These are phyloP conservation scores for Peromyscus aztecus DNA, from an alignment of 2,797 vertebrate genomes.

Conservation along the genomic window DNA sequence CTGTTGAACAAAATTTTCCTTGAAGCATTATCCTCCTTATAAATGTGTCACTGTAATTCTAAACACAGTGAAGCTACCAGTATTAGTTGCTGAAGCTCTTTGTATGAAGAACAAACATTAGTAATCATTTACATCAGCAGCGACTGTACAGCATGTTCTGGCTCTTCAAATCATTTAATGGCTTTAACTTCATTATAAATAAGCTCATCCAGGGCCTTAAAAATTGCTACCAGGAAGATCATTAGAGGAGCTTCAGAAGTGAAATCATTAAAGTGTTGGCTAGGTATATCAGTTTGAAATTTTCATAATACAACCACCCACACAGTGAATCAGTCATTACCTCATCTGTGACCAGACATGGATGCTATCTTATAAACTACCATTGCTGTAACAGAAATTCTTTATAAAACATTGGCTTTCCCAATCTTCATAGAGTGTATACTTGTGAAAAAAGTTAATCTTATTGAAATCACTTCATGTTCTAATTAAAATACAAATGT, in stretches of 20 bases:
- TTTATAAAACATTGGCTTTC: neutral
- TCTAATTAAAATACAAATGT: neutral
- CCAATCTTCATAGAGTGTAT: neutral
- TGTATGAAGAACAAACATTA: slow-evolving; percentile 81
- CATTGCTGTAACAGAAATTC: neutral
- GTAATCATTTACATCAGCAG: slow-evolving; percentile 80
- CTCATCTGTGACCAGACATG: neutral
- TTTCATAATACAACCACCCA: neutral
- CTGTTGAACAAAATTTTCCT: slow-evolving; percentile 8
- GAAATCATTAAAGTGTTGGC: neutral
- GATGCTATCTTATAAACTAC: neutral
- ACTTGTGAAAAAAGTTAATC: neutral
- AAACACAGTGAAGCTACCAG: slow-evolving; percentile 76
- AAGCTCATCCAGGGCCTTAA: slow-evolving; percentile 2
- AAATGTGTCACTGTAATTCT: slow-evolving; percentile 36
- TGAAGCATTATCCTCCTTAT: slow-evolving; percentile 17
- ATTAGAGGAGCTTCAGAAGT: neutral
- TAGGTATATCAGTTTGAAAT: neutral
- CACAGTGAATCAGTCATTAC: neutral
- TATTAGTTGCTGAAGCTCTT: slow-evolving; percentile 70
- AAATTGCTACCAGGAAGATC: slow-evolving; percentile 62
- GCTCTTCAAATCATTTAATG: slow-evolving; percentile 83
- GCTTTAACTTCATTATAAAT: slow-evolving; percentile 77
- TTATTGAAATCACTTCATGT: neutral
- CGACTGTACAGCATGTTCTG: slow-evolving; percentile 78